Conservation (phyloP, 2,797 vertebrate species). For the Rhinella marina region DNA sequence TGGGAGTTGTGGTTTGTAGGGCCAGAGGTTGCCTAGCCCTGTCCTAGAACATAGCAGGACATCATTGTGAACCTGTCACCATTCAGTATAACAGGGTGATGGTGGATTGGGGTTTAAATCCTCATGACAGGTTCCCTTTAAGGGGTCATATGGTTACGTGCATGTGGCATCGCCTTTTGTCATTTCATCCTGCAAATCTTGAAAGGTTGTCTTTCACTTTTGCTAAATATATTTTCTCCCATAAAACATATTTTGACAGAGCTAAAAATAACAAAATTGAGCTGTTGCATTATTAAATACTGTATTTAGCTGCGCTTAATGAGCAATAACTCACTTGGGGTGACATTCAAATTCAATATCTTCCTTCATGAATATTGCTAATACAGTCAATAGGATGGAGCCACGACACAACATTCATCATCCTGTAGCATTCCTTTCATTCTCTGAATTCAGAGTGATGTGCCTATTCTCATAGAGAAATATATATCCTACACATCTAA, state of each 20-base stretch:
- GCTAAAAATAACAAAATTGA: conserved; percentile 53
- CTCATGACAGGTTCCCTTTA: no score
- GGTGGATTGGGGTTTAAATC: no score
- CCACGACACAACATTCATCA: neutral
- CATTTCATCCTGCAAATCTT: neutral
- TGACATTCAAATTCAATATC: conserved; percentile 48
- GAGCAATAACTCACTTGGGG: conserved; percentile 49
- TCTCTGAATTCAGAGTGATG: neutral
- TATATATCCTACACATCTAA: neutral
- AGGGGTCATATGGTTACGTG: neutral
- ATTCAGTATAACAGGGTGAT: no score
- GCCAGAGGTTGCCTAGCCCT: no score
- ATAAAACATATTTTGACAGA: conserved; percentile 33
- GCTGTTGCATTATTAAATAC: conserved; percentile 56
- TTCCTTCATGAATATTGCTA: conserved; percentile 46
- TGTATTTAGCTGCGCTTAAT: conserved; percentile 49
- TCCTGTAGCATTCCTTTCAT: neutral
- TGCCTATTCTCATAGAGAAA: neutral
- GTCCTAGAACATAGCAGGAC: no score
- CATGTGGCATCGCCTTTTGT: neutral
- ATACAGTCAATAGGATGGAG: conserved; percentile 2
- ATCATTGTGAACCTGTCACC: no score
- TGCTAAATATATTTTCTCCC: conserved; percentile 27
- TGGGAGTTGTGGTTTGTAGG: no score
- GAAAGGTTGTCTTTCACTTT: conserved; percentile 35